phyloP scores from a whole-genome alignment of 2,113 vertebrate genomes.

The Ictalurus punctatus region DNA sequence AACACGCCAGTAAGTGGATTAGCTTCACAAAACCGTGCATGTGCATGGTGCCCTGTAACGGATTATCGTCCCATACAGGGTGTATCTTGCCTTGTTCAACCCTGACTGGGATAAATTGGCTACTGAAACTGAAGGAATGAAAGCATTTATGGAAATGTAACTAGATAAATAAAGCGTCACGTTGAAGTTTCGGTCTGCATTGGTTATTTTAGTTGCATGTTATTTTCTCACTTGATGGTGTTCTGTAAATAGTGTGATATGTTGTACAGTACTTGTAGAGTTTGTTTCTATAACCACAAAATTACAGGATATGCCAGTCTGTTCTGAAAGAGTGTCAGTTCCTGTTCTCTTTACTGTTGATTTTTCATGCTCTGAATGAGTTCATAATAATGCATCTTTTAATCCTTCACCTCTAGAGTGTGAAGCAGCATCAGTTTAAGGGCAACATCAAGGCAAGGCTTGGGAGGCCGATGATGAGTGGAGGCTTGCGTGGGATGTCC shows the following conservation, averaged over 20 bases:
- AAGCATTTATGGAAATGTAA: background rate
- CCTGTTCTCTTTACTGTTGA: background rate
- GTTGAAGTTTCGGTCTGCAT: background rate
- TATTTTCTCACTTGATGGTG: background rate
- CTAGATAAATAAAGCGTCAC: background rate
- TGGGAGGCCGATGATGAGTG: conserved; percentile 73
- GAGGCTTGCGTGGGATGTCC: conserved; percentile 71
- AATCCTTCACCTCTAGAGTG: conserved; percentile 69
- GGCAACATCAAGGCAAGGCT: conserved; percentile 84
- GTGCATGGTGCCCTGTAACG: background rate
- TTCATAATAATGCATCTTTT: background rate
- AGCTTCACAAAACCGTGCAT: background rate
- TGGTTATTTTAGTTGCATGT: background rate
- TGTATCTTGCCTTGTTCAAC: background rate
- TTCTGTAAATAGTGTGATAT: background rate
- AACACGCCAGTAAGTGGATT: background rate
- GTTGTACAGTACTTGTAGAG: background rate
- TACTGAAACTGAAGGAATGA: background rate
- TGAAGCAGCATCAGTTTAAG: conserved; percentile 82
- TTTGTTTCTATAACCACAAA: background rate
- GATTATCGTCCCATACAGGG: background rate
- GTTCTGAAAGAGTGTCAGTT: background rate
- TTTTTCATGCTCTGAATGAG: background rate
- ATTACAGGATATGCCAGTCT: background rate
- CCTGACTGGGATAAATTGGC: background rate